Evolutionary conservation across 2,113 vertebrate species (phyloP), one percentile per base, ranked within the genome.

Genomic region (Verasper variegatus): DNA sequence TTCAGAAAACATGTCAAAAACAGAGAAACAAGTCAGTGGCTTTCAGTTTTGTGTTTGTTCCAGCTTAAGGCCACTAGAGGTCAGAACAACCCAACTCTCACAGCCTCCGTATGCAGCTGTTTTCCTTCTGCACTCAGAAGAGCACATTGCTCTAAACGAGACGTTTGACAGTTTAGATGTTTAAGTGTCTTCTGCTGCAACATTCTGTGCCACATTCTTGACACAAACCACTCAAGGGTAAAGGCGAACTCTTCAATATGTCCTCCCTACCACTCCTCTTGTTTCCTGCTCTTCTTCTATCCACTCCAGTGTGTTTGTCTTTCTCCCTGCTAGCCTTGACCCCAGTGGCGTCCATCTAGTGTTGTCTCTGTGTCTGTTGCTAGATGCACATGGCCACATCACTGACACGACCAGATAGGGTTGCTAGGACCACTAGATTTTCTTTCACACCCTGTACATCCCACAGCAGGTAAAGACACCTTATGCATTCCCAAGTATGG

Each of bases 1-100:
- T 49, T 5, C 20, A 42, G 4, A 2, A 51, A 42, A 57, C 37
- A 56, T 5, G 37, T n/a, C 4, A 18, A 45, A 15, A 9, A 7
- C 1, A 63, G 11, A 12, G 71, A 14, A 11, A 62, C 12, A 17
- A 0, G 15, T 24, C 5, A n/a, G 11, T 11, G 5, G 5, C 27
- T 14, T 2, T 1, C 18, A 20, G 5, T 51, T 51, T 54, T 9
- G 18, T n/a, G 18, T 15, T 21, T 62, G 18, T 65, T 75, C 52
- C 12, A 5, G 27, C 12, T 70, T 26, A 20, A 61, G 2, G 24
- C 88, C 88, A 85, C 87, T 88, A 91, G 91, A 85, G 79, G 91
- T 80, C 88, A 90, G 73, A 13, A 23, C 3, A 74, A 51, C 18
- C 18, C 77, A 57, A 58, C 2, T 12, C 24, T 79, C 10, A 18